Percentiles rank a stretch among this genome's conserved stretches.
Evolutionary conservation across 1,140 invertebrate genomes (phyloP).

Genomic region (Orchestia grillus): DNA sequence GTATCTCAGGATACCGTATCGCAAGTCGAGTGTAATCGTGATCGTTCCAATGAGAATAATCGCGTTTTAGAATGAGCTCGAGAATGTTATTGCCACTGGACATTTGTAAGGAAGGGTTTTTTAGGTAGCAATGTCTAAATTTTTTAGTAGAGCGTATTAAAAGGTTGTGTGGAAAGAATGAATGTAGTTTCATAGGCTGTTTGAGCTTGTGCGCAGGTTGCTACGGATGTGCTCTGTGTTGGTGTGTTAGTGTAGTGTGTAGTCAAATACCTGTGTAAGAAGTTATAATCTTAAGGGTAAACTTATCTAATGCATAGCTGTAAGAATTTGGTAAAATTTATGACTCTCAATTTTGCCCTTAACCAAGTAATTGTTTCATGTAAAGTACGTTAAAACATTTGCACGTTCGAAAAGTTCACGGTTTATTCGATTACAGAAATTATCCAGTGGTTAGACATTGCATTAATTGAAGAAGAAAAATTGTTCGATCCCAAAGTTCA

Average conservation of each 20-base stretch:
- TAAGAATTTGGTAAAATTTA: neutral
- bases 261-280: neutral
- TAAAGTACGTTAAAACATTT: neutral
- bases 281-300: neutral
- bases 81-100: neutral
- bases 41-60: neutral
- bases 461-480: no score
- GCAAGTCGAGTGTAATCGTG: no score
- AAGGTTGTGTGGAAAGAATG: neutral
- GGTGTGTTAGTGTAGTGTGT: neutral
- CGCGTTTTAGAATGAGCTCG: neutral
- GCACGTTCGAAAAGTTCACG: neutral
- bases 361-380: no score
- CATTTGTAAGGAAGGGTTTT: no score
- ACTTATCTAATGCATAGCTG: neutral
- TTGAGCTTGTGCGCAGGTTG: neutral
- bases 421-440: neutral
- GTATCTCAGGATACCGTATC: no score
- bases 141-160: neutral
- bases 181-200: neutral
- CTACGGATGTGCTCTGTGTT: neutral
- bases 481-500: no score
- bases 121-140: neutral
- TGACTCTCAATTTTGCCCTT: neutral
- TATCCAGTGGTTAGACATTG: neutral